Conservation (phyloP, 2,797 vertebrate species). For the Danio albolineatus region DNA sequence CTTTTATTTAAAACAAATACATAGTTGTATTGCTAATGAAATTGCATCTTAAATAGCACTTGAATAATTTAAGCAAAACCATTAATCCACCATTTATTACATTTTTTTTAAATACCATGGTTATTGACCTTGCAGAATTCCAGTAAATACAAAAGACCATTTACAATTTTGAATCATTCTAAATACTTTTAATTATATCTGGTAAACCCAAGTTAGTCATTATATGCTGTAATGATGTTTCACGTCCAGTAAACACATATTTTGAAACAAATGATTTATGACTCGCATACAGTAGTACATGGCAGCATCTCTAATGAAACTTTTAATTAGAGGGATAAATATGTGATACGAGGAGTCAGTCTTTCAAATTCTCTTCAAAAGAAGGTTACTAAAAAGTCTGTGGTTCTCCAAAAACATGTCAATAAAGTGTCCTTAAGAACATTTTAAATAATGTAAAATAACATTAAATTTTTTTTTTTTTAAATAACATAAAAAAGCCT, state of each 20-base stretch:
- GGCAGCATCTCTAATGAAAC: neutral
- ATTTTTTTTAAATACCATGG: neutral
- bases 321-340: neutral
- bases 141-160: neutral
- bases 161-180: neutral
- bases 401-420: too few species aligned
- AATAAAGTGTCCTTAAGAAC: too few species aligned
- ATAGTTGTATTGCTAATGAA: conserved; percentile 2
- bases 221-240: neutral
- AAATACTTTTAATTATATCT: neutral
- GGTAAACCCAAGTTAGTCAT: neutral
- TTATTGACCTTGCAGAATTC: neutral
- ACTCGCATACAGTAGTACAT: neutral
- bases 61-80: conserved; percentile 16
- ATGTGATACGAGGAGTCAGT: neutral
- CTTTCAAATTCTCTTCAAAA: neutral
- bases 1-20: conserved; percentile 6
- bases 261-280: conserved; percentile 4
- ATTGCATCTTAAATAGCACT: conserved; percentile 5
- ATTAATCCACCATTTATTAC: conserved; percentile 6
- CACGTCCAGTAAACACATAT: neutral
- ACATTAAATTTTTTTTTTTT: too few species aligned
- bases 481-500: too few species aligned
- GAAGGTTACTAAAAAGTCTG: too few species aligned
- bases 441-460: too few species aligned